phyloP scores from a whole-genome alignment of 2,797 vertebrate species.

The Sylvilagus floridanus region DNA sequence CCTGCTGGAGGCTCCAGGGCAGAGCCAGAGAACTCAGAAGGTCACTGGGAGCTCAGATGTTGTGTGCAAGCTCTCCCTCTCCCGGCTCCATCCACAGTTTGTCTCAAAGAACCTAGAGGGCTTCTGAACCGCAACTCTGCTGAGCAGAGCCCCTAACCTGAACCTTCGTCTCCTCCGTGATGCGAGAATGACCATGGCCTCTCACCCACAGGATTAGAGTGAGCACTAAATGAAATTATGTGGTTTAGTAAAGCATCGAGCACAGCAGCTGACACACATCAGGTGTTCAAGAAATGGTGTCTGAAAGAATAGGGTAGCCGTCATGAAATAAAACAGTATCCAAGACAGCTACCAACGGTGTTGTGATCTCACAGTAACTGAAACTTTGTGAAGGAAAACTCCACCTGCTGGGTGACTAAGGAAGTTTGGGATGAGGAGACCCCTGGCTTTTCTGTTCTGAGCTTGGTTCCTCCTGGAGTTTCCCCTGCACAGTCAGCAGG shows the following conservation, averaged over 20 bases:
- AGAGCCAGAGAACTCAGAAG: neutral
- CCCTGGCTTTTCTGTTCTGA: neutral
- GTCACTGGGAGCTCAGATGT: neutral
- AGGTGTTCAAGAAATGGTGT: neutral
- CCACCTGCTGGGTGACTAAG: neutral
- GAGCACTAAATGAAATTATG: neutral
- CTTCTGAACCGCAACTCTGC: neutral
- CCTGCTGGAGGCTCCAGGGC: no score
- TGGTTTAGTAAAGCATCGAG: neutral
- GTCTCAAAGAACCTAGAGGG: neutral
- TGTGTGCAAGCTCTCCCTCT: neutral
- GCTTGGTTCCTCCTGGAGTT: neutral
- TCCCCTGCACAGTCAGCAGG: constrained; percentile 10
- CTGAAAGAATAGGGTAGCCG: neutral
- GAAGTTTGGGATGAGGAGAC: neutral
- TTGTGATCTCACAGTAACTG: constrained; percentile 18
- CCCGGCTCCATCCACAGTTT: neutral
- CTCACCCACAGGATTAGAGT: neutral
- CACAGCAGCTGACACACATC: neutral
- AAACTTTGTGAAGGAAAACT: neutral
- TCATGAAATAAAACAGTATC: neutral
- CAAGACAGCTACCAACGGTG: neutral
- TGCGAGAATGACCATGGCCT: neutral
- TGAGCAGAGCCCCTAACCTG: neutral
- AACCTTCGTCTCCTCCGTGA: neutral